Evolutionary conservation across 2,888 invertebrate species (phyloP).

Genomic region (Dendrolimus pini): DNA sequence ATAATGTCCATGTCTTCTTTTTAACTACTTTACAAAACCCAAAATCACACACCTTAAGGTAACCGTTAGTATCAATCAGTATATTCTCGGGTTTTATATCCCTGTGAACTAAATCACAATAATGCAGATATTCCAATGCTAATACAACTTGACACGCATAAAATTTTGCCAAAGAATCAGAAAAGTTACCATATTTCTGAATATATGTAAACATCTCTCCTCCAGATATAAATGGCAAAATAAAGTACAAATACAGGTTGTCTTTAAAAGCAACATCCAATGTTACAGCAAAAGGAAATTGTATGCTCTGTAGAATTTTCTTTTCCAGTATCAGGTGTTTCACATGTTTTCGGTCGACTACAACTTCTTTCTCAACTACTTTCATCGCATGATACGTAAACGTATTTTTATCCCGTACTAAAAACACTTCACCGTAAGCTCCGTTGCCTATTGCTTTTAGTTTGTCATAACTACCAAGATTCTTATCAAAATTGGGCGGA

Average conservation of each 20-base stretch:
- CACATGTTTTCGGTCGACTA: constrained; percentile 93
- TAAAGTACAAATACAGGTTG: constrained; percentile 87
- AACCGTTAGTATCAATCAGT: constrained; percentile 84
- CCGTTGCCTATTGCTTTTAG: constrained; percentile 90
- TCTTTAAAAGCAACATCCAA: constrained; percentile 91
- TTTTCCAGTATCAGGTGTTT: constrained; percentile 93
- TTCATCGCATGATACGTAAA: constrained; percentile 91
- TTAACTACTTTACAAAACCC: constrained; percentile 91
- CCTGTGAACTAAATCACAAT: constrained; percentile 88
- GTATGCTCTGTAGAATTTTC: constrained; percentile 86
- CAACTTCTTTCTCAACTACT: constrained; percentile 88
- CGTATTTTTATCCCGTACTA: constrained; percentile 79
- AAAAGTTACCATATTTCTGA: constrained; percentile 78
- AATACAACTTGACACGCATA: constrained; percentile 93
- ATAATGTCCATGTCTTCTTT: constrained; percentile 91
- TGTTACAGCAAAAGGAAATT: constrained; percentile 90
- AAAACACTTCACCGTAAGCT: constrained; percentile 92
- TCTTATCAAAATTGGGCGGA: constrained; percentile 20
- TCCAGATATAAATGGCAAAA: constrained; percentile 88
- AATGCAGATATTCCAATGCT: constrained; percentile 94
- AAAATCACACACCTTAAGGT: constrained; percentile 91
- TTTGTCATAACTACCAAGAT: constrained; percentile 80
- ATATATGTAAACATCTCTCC: constrained; percentile 91
- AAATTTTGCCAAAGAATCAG: constrained; percentile 87
- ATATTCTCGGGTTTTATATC: constrained; percentile 96